phyloP scores from a whole-genome alignment of 2,797 vertebrate genomes.

The Pterois miles region DNA sequence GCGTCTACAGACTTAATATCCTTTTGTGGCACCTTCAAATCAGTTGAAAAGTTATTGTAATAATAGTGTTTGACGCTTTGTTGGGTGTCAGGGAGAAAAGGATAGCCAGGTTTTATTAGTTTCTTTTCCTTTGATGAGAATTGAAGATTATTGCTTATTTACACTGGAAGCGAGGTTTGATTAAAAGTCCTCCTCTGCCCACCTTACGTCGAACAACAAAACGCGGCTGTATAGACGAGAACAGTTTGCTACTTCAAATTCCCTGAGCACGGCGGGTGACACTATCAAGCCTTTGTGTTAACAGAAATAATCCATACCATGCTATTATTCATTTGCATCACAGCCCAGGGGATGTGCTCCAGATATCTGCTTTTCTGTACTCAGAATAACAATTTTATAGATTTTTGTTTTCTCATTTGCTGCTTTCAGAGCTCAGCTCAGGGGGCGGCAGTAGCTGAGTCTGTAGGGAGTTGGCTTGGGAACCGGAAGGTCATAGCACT shows the following conservation, averaged over 20 bases:
- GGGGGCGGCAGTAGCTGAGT: too few species aligned
- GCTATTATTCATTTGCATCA: slow-evolving; percentile 41
- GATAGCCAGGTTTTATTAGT: slow-evolving; percentile 52
- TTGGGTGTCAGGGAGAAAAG: slow-evolving; percentile 12
- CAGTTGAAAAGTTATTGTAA: slow-evolving; percentile 4
- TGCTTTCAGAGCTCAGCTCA: background rate
- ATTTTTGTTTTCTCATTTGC: background rate
- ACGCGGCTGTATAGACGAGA: background rate
- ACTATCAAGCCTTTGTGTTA: slow-evolving; percentile 20
- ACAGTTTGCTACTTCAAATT: slow-evolving; percentile 19
- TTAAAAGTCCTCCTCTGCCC: slow-evolving; percentile 43
- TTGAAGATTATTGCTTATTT: slow-evolving; percentile 54
- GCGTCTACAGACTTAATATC: slow-evolving; percentile 13
- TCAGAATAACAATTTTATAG: slow-evolving; percentile 22
- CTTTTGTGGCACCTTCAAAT: slow-evolving; percentile 19
- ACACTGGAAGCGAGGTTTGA: slow-evolving; percentile 38
- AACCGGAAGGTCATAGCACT: too few species aligned
- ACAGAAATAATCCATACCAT: slow-evolving; percentile 50
- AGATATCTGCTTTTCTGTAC: slow-evolving; percentile 16
- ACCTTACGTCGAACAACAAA: background rate
- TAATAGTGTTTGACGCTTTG: slow-evolving; percentile 15
- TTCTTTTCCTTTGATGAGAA: slow-evolving; percentile 50
- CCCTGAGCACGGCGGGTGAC: background rate
- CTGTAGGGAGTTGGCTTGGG: too few species aligned
- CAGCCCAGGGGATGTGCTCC: slow-evolving; percentile 36